phyloP scores from a whole-genome alignment of 2,888 invertebrate species.

The Stomorhina lunata region DNA sequence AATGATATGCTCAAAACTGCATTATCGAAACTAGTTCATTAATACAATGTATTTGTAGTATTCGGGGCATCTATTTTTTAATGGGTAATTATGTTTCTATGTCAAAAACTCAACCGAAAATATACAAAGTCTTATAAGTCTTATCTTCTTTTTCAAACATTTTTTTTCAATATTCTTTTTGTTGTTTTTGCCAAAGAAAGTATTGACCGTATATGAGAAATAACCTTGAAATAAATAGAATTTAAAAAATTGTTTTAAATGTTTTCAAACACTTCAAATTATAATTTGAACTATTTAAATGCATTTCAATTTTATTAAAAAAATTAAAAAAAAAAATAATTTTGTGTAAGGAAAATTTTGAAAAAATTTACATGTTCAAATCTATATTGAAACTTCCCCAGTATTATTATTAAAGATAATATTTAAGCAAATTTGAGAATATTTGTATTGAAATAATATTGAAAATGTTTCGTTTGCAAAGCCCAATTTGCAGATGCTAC shows the following conservation, averaged over 20 bases:
- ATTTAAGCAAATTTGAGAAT: too few relatives aligned
- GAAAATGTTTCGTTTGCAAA: too few relatives aligned
- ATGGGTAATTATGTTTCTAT: slow-evolving; percentile 50
- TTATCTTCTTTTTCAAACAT: neutral
- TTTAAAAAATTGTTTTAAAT: neutral
- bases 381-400: too few relatives aligned
- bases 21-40: slow-evolving; percentile 16
- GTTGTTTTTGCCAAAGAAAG: slow-evolving; percentile 19
- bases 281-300: neutral
- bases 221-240: slow-evolving; percentile 30
- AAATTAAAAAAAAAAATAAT: too few relatives aligned
- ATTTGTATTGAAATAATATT: too few relatives aligned
- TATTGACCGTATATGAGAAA: slow-evolving; percentile 34
- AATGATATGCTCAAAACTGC: slow-evolving; percentile 20
- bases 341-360: too few relatives aligned
- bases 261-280: neutral
- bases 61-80: neutral
- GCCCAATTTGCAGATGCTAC: too few relatives aligned
- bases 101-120: neutral
- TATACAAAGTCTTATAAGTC: neutral
- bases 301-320: too few relatives aligned
- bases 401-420: too few relatives aligned
- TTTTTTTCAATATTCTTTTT: neutral
- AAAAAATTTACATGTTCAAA: too few relatives aligned
- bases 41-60: neutral